Base-by-base conservation (phyloP, 2,797 vertebrate genomes). In the Agapornis canus region DNA sequence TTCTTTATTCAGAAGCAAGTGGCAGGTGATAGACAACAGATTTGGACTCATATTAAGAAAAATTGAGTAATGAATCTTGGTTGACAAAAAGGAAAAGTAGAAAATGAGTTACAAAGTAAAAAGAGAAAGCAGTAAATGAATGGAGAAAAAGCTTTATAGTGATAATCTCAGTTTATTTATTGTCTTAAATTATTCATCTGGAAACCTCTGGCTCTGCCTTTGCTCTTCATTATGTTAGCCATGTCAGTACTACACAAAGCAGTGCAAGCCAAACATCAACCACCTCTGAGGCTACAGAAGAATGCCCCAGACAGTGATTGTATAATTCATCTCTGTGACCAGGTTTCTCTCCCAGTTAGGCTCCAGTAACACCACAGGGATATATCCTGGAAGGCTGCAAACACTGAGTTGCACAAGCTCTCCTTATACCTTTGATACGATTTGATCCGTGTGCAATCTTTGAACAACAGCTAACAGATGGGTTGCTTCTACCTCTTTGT, bases 11-110 rank as follows among this genome's bases (percentile, higher is more conserved):
- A 79, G 71, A 92, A 80, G 32, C 73, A 89, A 90, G 75, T 80
- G 95, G 70, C 52, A 84, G 68, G 39, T 92, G 86, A 95, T 59
- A 82, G 75, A 69, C 43, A 92, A 79, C 92, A 94, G 78, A 76
- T 92, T 73, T 73, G 68, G 45, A n/a, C 57, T 51, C 51, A 27
- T 89, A 85, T 82, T 89, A 78, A 88, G 82, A 95, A 93, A 92
- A 87, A 96, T 22, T 70, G 63, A 76, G 42, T 31, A 32, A 72
- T 15, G 35, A 60, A 71, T 70, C 29, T n/a, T 48, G 70, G 32
- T 47, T 80, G 49, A 64, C 77, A 71, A 82, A 72, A 47, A 52
- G 11, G 8, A 54, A 86, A 85, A 89, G 54, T 15, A 82, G 43
- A 61, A 85, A 93, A 63, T 25, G 0, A 82, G 15, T 71, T 92